Evolutionary conservation across 2,888 invertebrate species (phyloP).

Genomic region (Calliopum simillimum): DNA sequence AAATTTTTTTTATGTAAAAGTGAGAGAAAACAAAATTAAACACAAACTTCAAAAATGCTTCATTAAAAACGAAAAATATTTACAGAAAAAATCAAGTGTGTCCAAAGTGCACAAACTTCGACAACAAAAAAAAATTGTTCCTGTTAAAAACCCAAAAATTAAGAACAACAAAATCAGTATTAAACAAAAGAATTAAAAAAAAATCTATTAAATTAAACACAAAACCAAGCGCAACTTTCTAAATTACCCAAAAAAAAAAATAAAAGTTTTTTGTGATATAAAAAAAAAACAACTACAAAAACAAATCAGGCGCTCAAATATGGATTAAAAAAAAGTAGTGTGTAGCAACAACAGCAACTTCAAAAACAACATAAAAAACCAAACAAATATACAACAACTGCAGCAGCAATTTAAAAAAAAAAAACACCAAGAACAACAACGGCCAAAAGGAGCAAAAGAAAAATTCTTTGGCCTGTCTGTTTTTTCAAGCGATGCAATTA

Average conservation of each 20-base stretch:
- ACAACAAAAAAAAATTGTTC: slow-evolving; percentile 30
- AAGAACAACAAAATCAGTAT: slow-evolving; percentile 23
- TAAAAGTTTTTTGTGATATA: slow-evolving; percentile 37
- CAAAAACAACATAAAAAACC: not conserved
- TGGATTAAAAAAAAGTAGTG: slow-evolving; percentile 32
- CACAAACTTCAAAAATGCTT: no score
- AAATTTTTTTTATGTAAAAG: no score
- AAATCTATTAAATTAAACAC: slow-evolving; percentile 15
- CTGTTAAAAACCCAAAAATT: slow-evolving; percentile 31
- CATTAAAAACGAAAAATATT: no score
- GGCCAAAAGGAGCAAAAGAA: not conserved
- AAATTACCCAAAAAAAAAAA: not conserved
- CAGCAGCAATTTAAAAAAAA: slow-evolving; percentile 2
- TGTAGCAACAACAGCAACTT: slow-evolving; percentile 27
- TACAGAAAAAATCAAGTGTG: no score
- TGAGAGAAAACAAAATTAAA: no score
- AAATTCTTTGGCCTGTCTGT: slow-evolving; percentile 14
- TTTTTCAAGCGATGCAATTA: slow-evolving; percentile 65
- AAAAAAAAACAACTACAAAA: slow-evolving; percentile 29
- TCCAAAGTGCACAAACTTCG: slow-evolving; percentile 27
- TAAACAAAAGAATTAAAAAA: slow-evolving; percentile 28
- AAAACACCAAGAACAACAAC: slow-evolving; percentile 20
- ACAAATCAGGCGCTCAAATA: not conserved
- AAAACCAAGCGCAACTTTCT: not conserved
- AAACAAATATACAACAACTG: not conserved